These are phyloP conservation scores for Simalia tracyae DNA, from an alignment of 2,797 vertebrate genomes.

Conservation along the genomic window DNA sequence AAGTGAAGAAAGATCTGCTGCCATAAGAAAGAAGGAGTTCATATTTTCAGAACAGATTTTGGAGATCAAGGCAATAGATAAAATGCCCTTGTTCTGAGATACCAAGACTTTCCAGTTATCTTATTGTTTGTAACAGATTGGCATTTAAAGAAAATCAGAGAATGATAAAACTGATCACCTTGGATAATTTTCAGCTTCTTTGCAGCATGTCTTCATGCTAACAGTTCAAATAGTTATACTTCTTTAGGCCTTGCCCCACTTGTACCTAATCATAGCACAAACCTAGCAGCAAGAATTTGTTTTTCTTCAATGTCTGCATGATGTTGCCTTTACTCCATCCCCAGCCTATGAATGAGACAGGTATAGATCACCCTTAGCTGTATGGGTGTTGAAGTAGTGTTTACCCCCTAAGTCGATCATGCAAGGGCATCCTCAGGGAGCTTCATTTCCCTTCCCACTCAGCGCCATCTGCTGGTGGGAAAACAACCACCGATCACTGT, in stretches of 20 bases:
- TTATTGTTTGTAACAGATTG: background rate
- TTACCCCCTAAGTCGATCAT: background rate
- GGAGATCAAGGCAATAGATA: background rate
- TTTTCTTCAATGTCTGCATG: background rate
- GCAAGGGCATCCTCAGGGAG: background rate
- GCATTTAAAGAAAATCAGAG: background rate
- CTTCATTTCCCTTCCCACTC: background rate
- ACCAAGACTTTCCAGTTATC: background rate
- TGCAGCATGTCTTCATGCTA: background rate
- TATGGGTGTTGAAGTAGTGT: background rate
- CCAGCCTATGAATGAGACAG: background rate
- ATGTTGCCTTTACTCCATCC: background rate
- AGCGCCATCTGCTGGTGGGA: background rate
- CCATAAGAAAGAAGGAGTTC: background rate
- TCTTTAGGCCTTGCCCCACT: background rate
- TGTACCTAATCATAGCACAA: background rate
- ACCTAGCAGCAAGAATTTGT: background rate
- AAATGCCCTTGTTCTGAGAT: background rate
- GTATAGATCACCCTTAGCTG: background rate
- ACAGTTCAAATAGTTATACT: background rate
- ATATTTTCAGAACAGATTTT: background rate
- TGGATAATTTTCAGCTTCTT: background rate
- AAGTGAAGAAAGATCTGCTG: background rate
- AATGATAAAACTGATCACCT: background rate
- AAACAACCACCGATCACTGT: background rate